phyloP scores from a whole-genome alignment of 1,140 invertebrate species.

The Papilio helenus region DNA sequence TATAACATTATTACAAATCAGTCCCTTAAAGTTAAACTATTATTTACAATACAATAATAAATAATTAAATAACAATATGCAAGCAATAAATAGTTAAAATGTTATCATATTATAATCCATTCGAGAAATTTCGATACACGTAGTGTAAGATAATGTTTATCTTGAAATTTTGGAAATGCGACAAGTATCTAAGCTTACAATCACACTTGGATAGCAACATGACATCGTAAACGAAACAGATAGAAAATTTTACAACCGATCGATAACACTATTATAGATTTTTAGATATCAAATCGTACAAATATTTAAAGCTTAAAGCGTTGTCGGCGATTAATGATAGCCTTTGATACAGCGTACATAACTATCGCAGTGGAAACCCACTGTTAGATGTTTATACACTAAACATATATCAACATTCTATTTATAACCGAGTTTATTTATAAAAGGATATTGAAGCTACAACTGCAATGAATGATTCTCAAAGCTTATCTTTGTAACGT shows the following conservation, averaged over 20 bases:
- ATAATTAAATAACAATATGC: not conserved
- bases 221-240: not conserved
- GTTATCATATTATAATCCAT: not conserved
- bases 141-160: not conserved
- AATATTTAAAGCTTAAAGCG: not conserved
- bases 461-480: not conserved
- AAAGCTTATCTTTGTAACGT: not conserved
- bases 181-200: not conserved
- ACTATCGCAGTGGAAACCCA: not conserved
- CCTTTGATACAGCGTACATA: not conserved
- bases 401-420: not conserved
- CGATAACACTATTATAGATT: not conserved
- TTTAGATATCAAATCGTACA: not conserved
- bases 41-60: not conserved
- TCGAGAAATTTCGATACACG: not conserved
- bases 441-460: not conserved
- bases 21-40: not conserved
- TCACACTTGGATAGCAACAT: not conserved
- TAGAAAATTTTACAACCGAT: not conserved
- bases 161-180: not conserved
- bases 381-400: not conserved
- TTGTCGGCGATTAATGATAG: too few relatives aligned
- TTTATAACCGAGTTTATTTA: not conserved
- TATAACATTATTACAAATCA: not conserved
- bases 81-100: not conserved